Percentiles rank a stretch among this genome's conserved stretches.
Evolutionary conservation across 1,140 invertebrate species (phyloP).

Genomic region (Nixonia krombeini): DNA sequence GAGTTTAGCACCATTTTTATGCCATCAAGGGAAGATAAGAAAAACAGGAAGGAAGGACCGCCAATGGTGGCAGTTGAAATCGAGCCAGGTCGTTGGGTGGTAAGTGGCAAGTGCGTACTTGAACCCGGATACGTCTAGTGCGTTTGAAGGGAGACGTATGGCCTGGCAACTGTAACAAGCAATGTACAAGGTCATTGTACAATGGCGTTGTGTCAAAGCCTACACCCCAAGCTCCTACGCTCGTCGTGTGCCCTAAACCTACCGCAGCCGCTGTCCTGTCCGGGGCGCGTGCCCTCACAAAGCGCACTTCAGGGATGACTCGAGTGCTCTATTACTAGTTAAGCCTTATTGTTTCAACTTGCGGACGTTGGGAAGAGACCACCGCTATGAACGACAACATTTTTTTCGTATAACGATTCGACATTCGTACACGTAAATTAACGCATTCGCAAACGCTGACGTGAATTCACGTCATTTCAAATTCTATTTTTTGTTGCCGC

Average conservation of each 20-base stretch:
- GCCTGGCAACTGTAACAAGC: conserved; percentile 51
- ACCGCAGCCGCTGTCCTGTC: conserved; percentile 57
- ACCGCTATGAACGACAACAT: conserved; percentile 41
- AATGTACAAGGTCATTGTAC: conserved; percentile 33
- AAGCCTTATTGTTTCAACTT: conserved; percentile 64
- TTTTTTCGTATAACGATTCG: too few relatives aligned
- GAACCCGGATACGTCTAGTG: conserved; percentile 47
- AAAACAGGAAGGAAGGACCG: conserved; percentile 5
- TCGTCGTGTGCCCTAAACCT: conserved; percentile 48
- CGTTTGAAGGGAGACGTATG: conserved; percentile 31
- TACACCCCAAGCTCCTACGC: conserved; percentile 26
- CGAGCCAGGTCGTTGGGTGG: conserved; percentile 10
- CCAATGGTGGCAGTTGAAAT: conserved; percentile 15
- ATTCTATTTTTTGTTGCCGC: too few relatives aligned
- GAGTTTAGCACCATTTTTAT: too few relatives aligned
- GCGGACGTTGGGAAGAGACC: conserved; percentile 45
- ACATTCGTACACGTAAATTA: too few relatives aligned
- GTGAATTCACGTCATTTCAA: too few relatives aligned
- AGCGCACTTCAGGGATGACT: conserved; percentile 63
- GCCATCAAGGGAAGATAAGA: too few relatives aligned
- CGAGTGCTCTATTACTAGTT: conserved; percentile 60
- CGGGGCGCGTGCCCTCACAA: conserved; percentile 66
- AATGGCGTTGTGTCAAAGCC: conserved; percentile 44
- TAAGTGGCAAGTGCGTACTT: conserved; percentile 29
- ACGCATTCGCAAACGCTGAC: too few relatives aligned